A percentile compares a stretch with the other conserved stretches of the same genome.
Evolutionary conservation across 2,113 vertebrate species (phyloP).

Genomic region (Corvus moneduloides): DNA sequence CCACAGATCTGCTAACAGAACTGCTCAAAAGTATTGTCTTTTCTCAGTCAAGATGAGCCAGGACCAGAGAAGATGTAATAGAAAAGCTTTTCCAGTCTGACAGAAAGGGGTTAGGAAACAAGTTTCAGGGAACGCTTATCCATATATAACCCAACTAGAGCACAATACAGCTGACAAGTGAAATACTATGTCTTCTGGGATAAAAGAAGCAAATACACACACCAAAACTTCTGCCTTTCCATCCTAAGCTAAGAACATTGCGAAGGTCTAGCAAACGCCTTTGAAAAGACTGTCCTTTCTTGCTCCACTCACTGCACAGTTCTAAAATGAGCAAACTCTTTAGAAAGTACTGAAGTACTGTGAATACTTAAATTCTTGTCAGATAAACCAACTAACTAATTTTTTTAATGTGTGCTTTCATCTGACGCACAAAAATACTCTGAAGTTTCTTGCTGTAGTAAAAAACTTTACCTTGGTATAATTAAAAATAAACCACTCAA

Average conservation of each 20-base stretch:
- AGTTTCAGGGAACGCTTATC: neutral
- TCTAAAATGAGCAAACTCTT: neutral
- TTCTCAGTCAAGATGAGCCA: neutral
- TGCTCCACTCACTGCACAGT: neutral
- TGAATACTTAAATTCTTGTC: neutral
- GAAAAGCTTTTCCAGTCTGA: neutral
- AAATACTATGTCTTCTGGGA: neutral
- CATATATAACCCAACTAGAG: neutral
- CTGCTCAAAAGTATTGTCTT: neutral
- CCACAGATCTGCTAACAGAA: neutral
- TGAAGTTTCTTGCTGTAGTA: neutral
- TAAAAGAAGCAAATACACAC: neutral
- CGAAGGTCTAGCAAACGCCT: neutral
- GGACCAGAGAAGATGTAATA: neutral
- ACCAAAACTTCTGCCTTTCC: neutral
- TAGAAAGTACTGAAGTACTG: neutral
- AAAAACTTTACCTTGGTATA: neutral
- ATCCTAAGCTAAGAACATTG: neutral
- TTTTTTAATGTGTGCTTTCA: neutral
- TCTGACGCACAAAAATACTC: neutral
- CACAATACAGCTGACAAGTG: neutral
- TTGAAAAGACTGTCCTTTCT: neutral
- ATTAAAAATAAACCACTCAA: neutral
- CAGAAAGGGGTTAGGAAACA: neutral
- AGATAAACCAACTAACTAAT: neutral